Conservation (phyloP, 1,140 invertebrate genomes). For the Tribolium madens region DNA sequence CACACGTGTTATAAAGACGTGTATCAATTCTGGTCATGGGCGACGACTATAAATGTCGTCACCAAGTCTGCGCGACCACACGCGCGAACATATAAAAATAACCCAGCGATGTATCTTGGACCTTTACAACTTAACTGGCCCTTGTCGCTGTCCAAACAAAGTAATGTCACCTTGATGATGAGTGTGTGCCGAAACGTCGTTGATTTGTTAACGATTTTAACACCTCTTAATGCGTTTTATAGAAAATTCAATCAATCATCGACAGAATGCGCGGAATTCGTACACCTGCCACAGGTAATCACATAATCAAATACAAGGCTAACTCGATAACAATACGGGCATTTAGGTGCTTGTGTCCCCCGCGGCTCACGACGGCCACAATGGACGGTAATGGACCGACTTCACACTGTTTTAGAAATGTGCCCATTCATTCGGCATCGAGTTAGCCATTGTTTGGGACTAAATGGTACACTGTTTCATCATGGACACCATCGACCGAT, state of each 20-base stretch:
- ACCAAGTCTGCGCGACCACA: slow-evolving; percentile 44
- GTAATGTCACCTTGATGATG: slow-evolving; percentile 40
- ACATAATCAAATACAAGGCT: slow-evolving; percentile 60
- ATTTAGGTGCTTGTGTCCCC: slow-evolving; percentile 57
- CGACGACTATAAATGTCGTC: slow-evolving; percentile 47
- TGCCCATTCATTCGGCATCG: slow-evolving; percentile 58
- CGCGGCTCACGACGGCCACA: slow-evolving; percentile 51
- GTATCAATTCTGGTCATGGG: slow-evolving; percentile 43
- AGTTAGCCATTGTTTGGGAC: slow-evolving; percentile 50
- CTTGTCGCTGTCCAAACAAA: slow-evolving; percentile 49
- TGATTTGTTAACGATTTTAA: slow-evolving; percentile 44
- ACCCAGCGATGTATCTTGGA: slow-evolving; percentile 39
- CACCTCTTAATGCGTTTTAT: slow-evolving; percentile 35
- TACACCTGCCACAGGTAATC: slow-evolving; percentile 60
- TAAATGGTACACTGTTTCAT: slow-evolving; percentile 50
- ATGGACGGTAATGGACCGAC: slow-evolving; percentile 59
- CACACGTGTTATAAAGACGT: slow-evolving; percentile 43
- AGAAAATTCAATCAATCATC: slow-evolving; percentile 42
- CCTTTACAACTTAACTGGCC: slow-evolving; percentile 50
- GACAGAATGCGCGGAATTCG: slow-evolving; percentile 42
- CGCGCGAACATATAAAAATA: slow-evolving; percentile 47
- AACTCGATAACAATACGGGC: slow-evolving; percentile 62
- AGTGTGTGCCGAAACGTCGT: slow-evolving; percentile 4
- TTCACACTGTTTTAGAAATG: slow-evolving; percentile 64
- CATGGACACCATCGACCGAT: neutral